Percentiles rank a stretch among this genome's conserved stretches.
These are phyloP conservation scores for Cataglyphis cursor DNA, from an alignment of 2,888 invertebrate genomes.

Conservation along the genomic window DNA sequence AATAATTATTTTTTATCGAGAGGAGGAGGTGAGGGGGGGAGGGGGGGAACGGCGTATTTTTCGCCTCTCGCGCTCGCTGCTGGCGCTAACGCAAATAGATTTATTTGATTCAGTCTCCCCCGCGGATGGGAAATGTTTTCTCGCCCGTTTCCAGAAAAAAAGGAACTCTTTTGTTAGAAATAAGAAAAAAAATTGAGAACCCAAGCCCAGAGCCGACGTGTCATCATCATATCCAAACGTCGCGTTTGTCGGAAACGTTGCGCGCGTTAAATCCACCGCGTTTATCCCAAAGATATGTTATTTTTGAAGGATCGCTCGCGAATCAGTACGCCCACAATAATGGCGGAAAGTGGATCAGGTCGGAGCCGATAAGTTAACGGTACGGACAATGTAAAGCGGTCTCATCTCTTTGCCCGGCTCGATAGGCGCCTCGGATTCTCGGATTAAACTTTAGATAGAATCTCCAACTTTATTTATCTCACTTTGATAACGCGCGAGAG, in stretches of 20 bases:
- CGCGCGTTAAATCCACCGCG: slow-evolving; percentile 15
- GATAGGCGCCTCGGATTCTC: slow-evolving; percentile 54
- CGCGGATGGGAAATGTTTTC: slow-evolving; percentile 20
- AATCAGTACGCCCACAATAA: slow-evolving; percentile 37
- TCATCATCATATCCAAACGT: slow-evolving; percentile 3
- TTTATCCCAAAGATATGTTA: slow-evolving; percentile 23
- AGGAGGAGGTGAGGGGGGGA: neutral
- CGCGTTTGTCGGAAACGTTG: neutral
- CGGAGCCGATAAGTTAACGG: slow-evolving; percentile 46
- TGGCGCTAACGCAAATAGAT: slow-evolving; percentile 37
- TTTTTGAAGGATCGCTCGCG: slow-evolving; percentile 22
- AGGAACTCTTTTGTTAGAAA: neutral
- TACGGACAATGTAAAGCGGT: slow-evolving; percentile 53
- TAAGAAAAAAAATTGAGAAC: neutral
- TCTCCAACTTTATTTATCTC: slow-evolving; percentile 52
- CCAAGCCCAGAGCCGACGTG: neutral
- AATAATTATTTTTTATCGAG: neutral
- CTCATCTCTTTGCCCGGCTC: slow-evolving; percentile 42
- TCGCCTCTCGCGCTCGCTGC: neutral
- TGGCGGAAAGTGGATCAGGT: slow-evolving; percentile 53
- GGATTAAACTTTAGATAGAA: slow-evolving; percentile 57
- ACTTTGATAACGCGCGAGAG: slow-evolving; percentile 51
- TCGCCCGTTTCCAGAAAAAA: slow-evolving; percentile 14
- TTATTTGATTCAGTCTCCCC: slow-evolving; percentile 36
- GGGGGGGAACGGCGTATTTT: neutral